Base-by-base conservation (phyloP, 2,113 vertebrate genomes). In the Leucosticte australis region DNA sequence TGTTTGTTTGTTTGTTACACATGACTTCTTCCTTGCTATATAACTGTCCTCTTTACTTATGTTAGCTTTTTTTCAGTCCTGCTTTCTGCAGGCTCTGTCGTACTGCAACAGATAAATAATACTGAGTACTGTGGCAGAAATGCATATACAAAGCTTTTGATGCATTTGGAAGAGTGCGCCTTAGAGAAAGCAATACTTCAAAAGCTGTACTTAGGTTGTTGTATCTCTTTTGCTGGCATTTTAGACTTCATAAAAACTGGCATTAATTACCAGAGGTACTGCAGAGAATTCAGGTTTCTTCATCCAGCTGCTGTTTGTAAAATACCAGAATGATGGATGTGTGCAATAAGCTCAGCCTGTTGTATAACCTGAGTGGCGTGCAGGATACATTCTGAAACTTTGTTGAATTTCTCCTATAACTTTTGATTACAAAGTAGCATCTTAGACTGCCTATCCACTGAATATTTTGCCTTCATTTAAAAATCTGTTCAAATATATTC, bases 211-310 rank as follows among this genome's bases (percentile, higher is more conserved):
- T 42, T 78, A 14, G 9, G 59, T 73, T 79, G 60, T 76, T 91
- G 49, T 33, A 28, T 71, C 53, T 89, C 28, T 94, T 92, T 64
- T 57, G 30, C n/a, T 89, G 82, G 42, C 64, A n/a, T 96, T 96
- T 94, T 89, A 9, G 21, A 44, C 44, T 87, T 90, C 14, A 64
- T 56, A 82, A 82, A 60, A 82, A 41, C 41, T 76, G 35, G 5
- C 35, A 30, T 73, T 91, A 73, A 80, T 76, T 91, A 46, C 53
- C 37, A 39, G 15, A 70, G 76, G 67, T 63, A 62, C 46, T 89
- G 60, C 42, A 65, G 50, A 77, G 59, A 86, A 42, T 37, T 27
- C 11, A 33, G 17, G 17, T 89, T 83, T 80, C 37, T 83, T 77
- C 42, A 86, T 83, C 63, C 26, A 74, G 28, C 59, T 77, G 11